phyloP scores from a whole-genome alignment of 2,888 invertebrate genomes.

The Yponomeuta evonymella region DNA sequence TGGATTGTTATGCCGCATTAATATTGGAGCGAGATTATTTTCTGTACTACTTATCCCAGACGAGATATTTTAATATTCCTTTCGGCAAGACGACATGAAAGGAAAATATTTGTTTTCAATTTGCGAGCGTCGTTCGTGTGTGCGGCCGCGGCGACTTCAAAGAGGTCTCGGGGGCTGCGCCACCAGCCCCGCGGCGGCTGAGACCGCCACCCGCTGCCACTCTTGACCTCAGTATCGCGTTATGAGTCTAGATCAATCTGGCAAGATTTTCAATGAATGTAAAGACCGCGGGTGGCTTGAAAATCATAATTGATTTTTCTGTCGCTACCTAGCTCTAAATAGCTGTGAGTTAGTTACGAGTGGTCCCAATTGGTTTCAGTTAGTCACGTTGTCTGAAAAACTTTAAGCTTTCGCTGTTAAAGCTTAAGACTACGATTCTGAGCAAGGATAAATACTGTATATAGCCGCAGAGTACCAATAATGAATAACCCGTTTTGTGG shows the following conservation, averaged over 20 bases:
- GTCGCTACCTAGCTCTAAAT: no score
- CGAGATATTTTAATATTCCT: slow-evolving; percentile 3
- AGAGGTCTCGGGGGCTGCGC: not conserved
- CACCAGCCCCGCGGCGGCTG: not conserved
- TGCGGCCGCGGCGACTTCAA: slow-evolving; percentile 4
- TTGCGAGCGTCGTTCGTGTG: slow-evolving; percentile 4
- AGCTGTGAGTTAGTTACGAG: no score
- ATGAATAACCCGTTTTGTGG: no score
- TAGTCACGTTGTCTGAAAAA: no score
- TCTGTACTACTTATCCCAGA: not conserved
- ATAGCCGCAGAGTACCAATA: no score
- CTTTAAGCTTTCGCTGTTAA: no score
- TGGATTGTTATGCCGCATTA: not conserved
- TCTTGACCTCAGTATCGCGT: not conserved
- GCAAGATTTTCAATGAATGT: no score
- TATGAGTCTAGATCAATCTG: not conserved
- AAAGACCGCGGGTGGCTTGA: no score
- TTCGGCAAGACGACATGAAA: slow-evolving; percentile 9
- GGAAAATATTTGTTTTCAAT: slow-evolving; percentile 12
- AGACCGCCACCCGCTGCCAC: not conserved
- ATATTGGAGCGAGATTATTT: not conserved
- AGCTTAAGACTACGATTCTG: no score
- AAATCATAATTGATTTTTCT: no score
- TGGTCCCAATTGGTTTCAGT: no score
- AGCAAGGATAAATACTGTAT: no score